Evolutionary conservation across 2,113 vertebrate species (phyloP), one percentile per base, ranked within the genome.

Genomic region (Xiphophorus maculatus): DNA sequence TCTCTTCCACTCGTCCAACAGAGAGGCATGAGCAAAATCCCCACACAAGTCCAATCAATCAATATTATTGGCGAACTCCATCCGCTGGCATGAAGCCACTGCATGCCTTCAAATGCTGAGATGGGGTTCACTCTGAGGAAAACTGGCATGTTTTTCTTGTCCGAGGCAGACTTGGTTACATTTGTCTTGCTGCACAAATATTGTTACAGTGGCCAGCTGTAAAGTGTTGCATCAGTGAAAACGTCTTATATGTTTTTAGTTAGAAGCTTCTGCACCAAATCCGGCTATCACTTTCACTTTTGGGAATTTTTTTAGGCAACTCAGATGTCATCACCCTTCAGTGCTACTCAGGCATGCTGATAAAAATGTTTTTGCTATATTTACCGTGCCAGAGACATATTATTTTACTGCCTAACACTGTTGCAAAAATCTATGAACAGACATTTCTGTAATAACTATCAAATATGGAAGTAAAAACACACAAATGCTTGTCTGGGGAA

Each of bases 31-130:
- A 74, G 77, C 64, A 63, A 81, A 88, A 79, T 88, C 80, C 73
- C 66, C 54, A 69, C 77, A 77, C 77, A 74, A 73, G 78, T 66
- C 65, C 84, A 87, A 73, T 85, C 76, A 77, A 69, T 90, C 80
- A 83, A 25, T 67, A 35, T 76, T 85, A 84, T 62, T 85, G 83
- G 84, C 74, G 71, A 83, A 85, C 80, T 82, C 80, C 66, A 76
- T 65, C 25, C 69, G 73, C 71, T 88, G 92, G 87, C 84, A 66
- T 2, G 6, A 30, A 42, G 82, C 89, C 90, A 83, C 37, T 10
- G 77, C 37, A 32, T 80, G 83, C 74, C 77, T 85, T 54, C 65
- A 74, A 80, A 85, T 82, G 73, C 71, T 84, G 17, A 35, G 79
- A 80, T 80, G 58, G 25, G 86, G 73, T 74, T 84, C 76, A 76